phyloP scores from a whole-genome alignment of 2,888 invertebrate genomes.

The Malthinus seriepunctatus region DNA sequence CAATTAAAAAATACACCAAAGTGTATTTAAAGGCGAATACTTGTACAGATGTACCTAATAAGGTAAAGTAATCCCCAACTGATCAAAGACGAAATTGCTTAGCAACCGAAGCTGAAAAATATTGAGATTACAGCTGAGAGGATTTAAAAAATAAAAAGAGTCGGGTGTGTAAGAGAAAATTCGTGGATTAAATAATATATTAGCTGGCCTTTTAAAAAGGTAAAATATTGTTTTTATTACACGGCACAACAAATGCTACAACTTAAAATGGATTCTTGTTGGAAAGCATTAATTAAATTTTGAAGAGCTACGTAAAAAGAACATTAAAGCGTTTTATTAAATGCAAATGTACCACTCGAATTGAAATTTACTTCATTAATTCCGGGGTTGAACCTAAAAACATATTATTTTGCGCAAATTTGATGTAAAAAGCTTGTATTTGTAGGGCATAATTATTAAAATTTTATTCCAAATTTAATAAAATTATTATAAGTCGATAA shows the following conservation, averaged over 20 bases:
- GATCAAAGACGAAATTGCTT: too few species aligned
- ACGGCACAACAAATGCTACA: too few species aligned
- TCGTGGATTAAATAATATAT: too few species aligned
- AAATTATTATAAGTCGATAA: not conserved
- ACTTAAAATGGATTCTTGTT: constrained; percentile 3
- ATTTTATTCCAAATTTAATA: not conserved
- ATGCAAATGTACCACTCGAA: constrained; percentile 20
- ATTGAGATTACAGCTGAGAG: too few species aligned
- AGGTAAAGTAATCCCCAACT: too few species aligned
- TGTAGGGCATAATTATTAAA: not conserved
- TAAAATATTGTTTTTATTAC: not conserved
- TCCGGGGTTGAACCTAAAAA: not conserved
- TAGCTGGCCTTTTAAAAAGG: too few species aligned
- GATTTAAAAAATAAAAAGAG: too few species aligned
- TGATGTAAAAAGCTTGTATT: not conserved
- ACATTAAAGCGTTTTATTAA: constrained; percentile 22
- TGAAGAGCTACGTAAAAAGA: constrained; percentile 17
- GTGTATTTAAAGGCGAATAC: too few species aligned
- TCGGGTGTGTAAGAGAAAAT: too few species aligned
- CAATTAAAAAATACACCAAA: too few species aligned
- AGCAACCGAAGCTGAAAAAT: too few species aligned
- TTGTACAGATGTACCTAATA: too few species aligned
- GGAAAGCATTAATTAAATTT: constrained; percentile 24
- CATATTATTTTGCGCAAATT: not conserved
- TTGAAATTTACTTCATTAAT: constrained; percentile 21